phyloP scores from a whole-genome alignment of 2,113 vertebrate species.

The Aphyosemion australe region DNA sequence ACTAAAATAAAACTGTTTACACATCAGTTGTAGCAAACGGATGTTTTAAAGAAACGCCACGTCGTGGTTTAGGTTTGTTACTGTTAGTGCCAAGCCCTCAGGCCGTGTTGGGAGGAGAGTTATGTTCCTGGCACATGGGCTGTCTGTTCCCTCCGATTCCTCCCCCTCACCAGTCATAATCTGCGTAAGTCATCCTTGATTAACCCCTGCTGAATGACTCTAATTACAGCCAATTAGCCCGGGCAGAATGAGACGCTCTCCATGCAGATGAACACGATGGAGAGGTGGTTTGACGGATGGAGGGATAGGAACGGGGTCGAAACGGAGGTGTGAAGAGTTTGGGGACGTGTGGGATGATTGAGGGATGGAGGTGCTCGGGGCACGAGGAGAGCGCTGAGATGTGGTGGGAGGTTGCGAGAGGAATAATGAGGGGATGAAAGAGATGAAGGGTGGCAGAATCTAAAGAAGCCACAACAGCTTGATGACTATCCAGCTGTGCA shows the following conservation, averaged over 20 bases:
- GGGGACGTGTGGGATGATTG: constrained; percentile 44
- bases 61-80: constrained; percentile 3
- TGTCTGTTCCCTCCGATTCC: constrained; percentile 42
- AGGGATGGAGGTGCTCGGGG: constrained; percentile 46
- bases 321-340: constrained; percentile 60
- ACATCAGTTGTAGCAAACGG: neutral
- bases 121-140: constrained; percentile 45
- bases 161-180: constrained; percentile 60
- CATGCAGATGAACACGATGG: constrained; percentile 57
- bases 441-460: constrained; percentile 32
- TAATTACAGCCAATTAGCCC: constrained; percentile 79
- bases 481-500: constrained; percentile 18
- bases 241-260: constrained; percentile 60
- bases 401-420: constrained; percentile 37
- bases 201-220: constrained; percentile 75
- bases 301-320: constrained; percentile 36
- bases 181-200: constrained; percentile 76
- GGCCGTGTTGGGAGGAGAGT: constrained; percentile 28
- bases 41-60: constrained; percentile 18
- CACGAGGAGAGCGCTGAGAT: constrained; percentile 31
- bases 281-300: constrained; percentile 47
- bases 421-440: constrained; percentile 63
- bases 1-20: constrained; percentile 8
- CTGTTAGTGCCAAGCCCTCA: constrained; percentile 32
- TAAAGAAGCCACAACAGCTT: constrained; percentile 28